Evolutionary conservation across 2,888 invertebrate genomes (phyloP).

Genomic region (Dolichopus griseipennis): DNA sequence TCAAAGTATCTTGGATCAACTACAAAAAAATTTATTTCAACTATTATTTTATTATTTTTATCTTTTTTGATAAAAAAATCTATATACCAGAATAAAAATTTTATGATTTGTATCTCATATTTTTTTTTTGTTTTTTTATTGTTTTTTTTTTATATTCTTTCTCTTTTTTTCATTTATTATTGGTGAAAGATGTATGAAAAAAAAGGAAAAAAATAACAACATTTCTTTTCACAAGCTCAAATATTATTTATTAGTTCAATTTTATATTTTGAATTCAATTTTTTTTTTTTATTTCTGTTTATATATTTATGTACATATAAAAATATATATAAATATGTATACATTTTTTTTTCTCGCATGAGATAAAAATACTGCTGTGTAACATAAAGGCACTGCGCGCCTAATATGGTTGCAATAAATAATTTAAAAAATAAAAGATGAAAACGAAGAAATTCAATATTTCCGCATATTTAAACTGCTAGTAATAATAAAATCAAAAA

Average conservation of each 20-base stretch:
- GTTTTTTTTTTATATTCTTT: not conserved
- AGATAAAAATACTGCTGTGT: not conserved
- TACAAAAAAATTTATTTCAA: slow-evolving; percentile 13
- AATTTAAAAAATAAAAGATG: not conserved
- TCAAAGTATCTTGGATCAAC: slow-evolving; percentile 2
- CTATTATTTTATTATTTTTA: slow-evolving; percentile 8
- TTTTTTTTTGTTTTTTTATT: not conserved
- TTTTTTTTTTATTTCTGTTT: not conserved
- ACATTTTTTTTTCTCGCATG: not conserved
- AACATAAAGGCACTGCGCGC: too few relatives aligned
- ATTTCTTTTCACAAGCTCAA: not conserved
- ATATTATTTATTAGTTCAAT: slow-evolving; percentile 6
- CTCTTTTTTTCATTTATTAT: not conserved
- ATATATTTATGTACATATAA: not conserved
- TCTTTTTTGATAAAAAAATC: slow-evolving; percentile 8
- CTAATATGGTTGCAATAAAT: not conserved
- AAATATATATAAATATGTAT: too few relatives aligned
- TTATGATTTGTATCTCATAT: not conserved
- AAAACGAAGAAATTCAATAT: not conserved
- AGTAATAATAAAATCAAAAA: not conserved
- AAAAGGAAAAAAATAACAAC: not conserved
- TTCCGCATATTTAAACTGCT: not conserved
- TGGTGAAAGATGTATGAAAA: not conserved
- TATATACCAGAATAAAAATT: slow-evolving; percentile 17
- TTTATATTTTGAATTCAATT: not conserved